Evolutionary conservation across 92 coral and sea anemone genomes (phyloP).

Genomic region (Virgularia gustaviana): DNA sequence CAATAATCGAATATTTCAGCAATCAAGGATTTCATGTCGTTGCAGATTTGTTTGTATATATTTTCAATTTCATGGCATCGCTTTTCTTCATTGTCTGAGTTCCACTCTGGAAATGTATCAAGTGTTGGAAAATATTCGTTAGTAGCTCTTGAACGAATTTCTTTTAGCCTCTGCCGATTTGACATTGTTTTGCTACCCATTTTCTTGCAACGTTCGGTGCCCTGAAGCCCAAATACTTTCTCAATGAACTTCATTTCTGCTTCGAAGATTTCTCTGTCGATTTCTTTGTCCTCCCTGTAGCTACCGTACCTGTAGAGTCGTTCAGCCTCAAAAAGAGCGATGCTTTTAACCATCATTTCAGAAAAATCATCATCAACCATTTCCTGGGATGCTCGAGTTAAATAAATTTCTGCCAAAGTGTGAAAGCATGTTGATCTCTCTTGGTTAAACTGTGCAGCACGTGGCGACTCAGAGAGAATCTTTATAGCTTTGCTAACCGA

Average conservation of each 20-base stretch:
- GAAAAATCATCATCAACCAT: not conserved
- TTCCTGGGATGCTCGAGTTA: constrained; percentile 4
- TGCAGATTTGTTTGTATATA: not conserved
- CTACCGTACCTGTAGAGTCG: constrained; percentile 15
- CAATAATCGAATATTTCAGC: constrained; percentile 11
- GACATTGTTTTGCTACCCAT: not conserved
- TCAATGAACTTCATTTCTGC: constrained; percentile 17
- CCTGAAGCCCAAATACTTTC: not conserved
- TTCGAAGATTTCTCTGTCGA: constrained; percentile 7
- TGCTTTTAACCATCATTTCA: constrained; percentile 31
- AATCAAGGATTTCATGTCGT: constrained; percentile 1
- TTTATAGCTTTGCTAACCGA: constrained; percentile 6
- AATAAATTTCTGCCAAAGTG: constrained; percentile 5
- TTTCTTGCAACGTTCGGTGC: not conserved
- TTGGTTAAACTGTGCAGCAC: not conserved
- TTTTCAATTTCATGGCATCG: constrained; percentile 14
- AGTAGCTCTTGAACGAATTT: constrained; percentile 18
- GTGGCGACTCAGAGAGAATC: not conserved
- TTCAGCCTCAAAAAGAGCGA: constrained; percentile 18
- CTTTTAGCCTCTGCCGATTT: not conserved
- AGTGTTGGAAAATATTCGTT: constrained; percentile 21
- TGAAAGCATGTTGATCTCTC: constrained; percentile 30
- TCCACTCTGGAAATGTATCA: constrained; percentile 17
- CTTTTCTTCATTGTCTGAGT: not conserved
- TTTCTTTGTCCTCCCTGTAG: constrained; percentile 14